A percentile compares a stretch with the other conserved stretches of the same genome.
Evolutionary conservation across 2,113 vertebrate species (phyloP).

Genomic region (Hiodon tergisus): DNA sequence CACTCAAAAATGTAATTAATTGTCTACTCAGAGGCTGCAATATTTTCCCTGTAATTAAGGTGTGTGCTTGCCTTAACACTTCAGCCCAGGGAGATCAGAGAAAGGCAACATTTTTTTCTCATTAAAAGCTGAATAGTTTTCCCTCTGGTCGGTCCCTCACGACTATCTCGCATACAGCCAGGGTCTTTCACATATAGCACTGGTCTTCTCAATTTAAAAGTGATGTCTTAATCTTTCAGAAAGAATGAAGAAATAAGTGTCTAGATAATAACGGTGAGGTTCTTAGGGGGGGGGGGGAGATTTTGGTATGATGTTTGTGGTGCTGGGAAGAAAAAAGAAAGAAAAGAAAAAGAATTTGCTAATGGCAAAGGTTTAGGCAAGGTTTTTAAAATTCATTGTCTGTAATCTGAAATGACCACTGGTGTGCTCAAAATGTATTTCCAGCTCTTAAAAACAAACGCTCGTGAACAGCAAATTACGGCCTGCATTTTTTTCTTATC

Average conservation of each 20-base stretch:
- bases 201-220: not conserved
- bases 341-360: not conserved
- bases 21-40: slow-evolving; percentile 25
- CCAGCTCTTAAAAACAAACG: slow-evolving; percentile 45
- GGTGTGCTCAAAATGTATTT: slow-evolving; percentile 45
- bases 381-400: slow-evolving; percentile 30
- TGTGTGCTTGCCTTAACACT: slow-evolving; percentile 46
- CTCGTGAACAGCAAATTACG: slow-evolving; percentile 54
- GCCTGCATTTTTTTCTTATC: slow-evolving; percentile 64
- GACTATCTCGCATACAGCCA: not conserved
- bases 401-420: slow-evolving; percentile 48
- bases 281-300: not conserved
- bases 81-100: slow-evolving; percentile 45
- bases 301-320: not conserved
- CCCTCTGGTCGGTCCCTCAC: slow-evolving; percentile 23
- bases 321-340: not conserved
- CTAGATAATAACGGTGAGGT: not conserved
- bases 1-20: slow-evolving; percentile 36
- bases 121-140: slow-evolving; percentile 52
- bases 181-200: not conserved
- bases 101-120: slow-evolving; percentile 37
- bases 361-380: slow-evolving; percentile 33
- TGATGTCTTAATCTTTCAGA: not conserved
- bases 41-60: slow-evolving; percentile 47
- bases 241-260: not conserved